A percentile compares a stretch with the other conserved stretches of the same genome.
These are phyloP conservation scores for Salmo trutta DNA, from an alignment of 2,797 vertebrate genomes.

Conservation along the genomic window DNA sequence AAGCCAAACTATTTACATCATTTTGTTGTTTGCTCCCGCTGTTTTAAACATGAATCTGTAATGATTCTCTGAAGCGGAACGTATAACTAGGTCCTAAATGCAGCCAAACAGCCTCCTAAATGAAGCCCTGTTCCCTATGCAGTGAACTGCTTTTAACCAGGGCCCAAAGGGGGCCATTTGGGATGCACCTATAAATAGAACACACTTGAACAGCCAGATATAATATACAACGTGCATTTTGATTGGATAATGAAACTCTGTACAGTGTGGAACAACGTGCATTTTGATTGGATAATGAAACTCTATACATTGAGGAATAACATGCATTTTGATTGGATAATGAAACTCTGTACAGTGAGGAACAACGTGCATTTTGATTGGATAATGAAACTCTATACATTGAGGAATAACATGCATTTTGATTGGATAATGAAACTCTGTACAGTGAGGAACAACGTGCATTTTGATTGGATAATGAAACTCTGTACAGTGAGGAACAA, in stretches of 20 bases:
- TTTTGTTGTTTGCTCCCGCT: not conserved
- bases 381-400: not conserved
- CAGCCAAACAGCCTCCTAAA: too few relatives aligned
- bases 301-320: too few relatives aligned
- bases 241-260: too few relatives aligned
- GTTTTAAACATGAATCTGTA: constrained; percentile 3
- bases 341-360: not conserved
- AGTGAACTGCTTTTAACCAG: too few relatives aligned
- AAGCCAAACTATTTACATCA: not conserved
- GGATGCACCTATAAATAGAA: too few relatives aligned
- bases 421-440: not conserved
- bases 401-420: not conserved
- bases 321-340: not conserved
- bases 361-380: not conserved
- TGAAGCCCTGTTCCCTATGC: too few relatives aligned
- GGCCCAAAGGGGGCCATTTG: too few relatives aligned
- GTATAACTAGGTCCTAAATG: too few relatives aligned
- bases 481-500: not conserved
- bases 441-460: not conserved
- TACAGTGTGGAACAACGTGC: too few relatives aligned
- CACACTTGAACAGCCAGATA: too few relatives aligned
- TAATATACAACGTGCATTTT: not conserved
- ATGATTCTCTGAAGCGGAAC: not conserved
- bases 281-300: too few relatives aligned
- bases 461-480: not conserved